These are phyloP conservation scores for Sinocyclocheilus anophthalmus DNA, from an alignment of 2,113 vertebrate species.

Conservation along the genomic window DNA sequence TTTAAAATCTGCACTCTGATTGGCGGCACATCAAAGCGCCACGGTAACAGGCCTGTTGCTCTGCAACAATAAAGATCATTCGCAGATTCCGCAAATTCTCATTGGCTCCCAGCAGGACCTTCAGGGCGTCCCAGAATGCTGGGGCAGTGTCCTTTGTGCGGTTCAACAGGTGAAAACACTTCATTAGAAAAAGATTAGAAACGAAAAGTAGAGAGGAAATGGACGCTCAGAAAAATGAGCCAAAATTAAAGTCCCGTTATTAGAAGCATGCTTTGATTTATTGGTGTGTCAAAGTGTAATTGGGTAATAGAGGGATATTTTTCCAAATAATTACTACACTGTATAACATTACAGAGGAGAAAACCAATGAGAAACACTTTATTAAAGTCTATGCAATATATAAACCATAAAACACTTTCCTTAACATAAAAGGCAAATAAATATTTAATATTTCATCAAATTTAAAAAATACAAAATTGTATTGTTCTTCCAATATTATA, in stretches of 20 bases:
- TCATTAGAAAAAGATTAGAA: constrained; percentile 41
- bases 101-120: constrained; percentile 56
- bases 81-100: constrained; percentile 50
- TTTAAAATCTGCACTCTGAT: constrained; percentile 58
- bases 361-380: neutral
- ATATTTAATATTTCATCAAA: neutral
- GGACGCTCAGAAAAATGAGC: constrained; percentile 24
- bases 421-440: neutral
- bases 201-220: constrained; percentile 44
- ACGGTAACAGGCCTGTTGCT: constrained; percentile 53
- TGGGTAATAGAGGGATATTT: constrained; percentile 43
- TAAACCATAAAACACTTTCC: neutral
- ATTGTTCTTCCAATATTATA: neutral
- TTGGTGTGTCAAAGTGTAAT: constrained; percentile 44
- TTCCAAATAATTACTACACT: constrained; percentile 34
- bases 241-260: constrained; percentile 42
- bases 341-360: constrained; percentile 37
- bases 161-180: constrained; percentile 58
- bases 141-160: constrained; percentile 38
- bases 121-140: constrained; percentile 44
- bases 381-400: neutral
- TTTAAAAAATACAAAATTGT: neutral
- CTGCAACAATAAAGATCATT: constrained; percentile 60
- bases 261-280: constrained; percentile 50
- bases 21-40: constrained; percentile 61